Conservation (phyloP, 1,140 invertebrate genomes). For the Hycleus phaleratus region DNA sequence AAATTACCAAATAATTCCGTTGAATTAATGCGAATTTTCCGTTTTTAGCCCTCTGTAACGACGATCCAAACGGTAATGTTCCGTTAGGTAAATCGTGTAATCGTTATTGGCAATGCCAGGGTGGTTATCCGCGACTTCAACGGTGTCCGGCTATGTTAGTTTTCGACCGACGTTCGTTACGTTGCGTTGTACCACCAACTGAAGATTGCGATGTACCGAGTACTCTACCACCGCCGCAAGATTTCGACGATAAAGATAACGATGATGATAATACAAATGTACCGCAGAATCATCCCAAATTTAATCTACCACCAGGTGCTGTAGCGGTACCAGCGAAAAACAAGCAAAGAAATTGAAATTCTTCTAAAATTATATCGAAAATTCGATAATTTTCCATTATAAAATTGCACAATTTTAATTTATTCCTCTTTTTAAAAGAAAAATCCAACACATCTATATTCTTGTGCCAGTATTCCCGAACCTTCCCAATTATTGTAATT, state of each 20-base stretch:
- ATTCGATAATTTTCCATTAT: too few relatives aligned
- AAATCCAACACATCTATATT: not conserved
- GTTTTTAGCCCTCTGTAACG: constrained; percentile 74
- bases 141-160: constrained; percentile 84
- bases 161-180: constrained; percentile 72
- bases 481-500: too few relatives aligned
- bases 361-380: not conserved
- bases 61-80: constrained; percentile 64
- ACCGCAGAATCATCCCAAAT: constrained; percentile 33
- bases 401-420: too few relatives aligned
- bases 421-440: too few relatives aligned
- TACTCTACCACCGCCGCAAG: constrained; percentile 56
- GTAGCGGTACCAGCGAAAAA: constrained; percentile 34
- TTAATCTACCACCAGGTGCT: constrained; percentile 37
- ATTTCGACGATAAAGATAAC: constrained; percentile 1
- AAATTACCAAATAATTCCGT: not conserved
- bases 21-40: not conserved
- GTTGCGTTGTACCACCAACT: constrained; percentile 81
- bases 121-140: constrained; percentile 82
- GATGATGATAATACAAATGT: constrained; percentile 33
- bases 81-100: constrained; percentile 83
- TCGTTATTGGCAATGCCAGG: constrained; percentile 89
- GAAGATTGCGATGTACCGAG: constrained; percentile 79
- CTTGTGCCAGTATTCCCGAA: constrained; percentile 13
- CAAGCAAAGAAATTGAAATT: constrained; percentile 30